Evolutionary conservation across 2,888 invertebrate genomes (phyloP).

Genomic region (Lucinisca nassula): DNA sequence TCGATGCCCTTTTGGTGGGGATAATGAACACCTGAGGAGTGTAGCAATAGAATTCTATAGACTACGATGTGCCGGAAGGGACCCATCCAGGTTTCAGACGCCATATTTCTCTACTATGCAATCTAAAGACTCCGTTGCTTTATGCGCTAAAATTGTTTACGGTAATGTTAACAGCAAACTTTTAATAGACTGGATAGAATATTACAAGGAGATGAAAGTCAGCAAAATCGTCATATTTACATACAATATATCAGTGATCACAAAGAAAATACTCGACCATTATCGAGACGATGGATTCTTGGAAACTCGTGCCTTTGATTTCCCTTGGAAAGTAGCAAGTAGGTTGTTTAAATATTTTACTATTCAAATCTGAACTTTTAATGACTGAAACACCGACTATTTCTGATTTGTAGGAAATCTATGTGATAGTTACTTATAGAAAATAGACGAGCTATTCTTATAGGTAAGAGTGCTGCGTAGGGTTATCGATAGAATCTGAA

Average conservation of each 20-base stretch:
- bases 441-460: no score
- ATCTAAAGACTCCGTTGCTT: constrained; percentile 33
- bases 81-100: constrained; percentile 5
- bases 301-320: constrained; percentile 43
- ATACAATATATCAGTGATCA: constrained; percentile 30
- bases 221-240: constrained; percentile 51
- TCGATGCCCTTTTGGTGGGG: constrained; percentile 44
- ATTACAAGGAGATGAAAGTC: constrained; percentile 53
- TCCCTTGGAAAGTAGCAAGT: constrained; percentile 48
- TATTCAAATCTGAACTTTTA: no score
- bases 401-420: no score
- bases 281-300: constrained; percentile 45
- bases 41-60: constrained; percentile 33
- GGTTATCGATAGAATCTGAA: no score
- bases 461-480: no score
- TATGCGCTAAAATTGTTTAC: constrained; percentile 60
- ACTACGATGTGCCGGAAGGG: constrained; percentile 17
- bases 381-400: no score
- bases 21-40: constrained; percentile 16
- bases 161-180: constrained; percentile 41
- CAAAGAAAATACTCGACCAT: constrained; percentile 26
- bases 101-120: constrained; percentile 13
- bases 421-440: no score
- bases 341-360: no score
- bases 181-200: constrained; percentile 60